phyloP scores from a whole-genome alignment of 1,140 invertebrate genomes.

The Drosophila grimshawi region DNA sequence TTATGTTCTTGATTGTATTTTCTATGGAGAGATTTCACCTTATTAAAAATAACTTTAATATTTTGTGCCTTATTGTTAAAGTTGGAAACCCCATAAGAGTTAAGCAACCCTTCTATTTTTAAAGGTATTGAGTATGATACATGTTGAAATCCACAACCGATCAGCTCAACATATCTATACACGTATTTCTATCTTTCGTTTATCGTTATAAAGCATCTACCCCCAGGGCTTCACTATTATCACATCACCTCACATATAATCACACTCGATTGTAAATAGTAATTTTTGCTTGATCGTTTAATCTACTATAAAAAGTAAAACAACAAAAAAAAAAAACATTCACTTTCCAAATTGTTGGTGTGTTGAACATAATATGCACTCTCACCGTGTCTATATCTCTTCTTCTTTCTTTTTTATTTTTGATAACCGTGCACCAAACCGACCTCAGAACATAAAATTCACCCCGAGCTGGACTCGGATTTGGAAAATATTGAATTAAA shows the following conservation, averaged over 20 bases:
- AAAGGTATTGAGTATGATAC: constrained; percentile 10
- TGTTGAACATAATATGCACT: constrained; percentile 72
- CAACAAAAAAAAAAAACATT: not conserved
- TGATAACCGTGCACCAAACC: constrained; percentile 78
- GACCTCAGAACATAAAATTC: constrained; percentile 81
- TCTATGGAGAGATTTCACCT: constrained; percentile 78
- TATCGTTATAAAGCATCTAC: not conserved
- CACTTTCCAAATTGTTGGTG: constrained; percentile 48
- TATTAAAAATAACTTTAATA: constrained; percentile 36
- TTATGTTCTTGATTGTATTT: constrained; percentile 43
- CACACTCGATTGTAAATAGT: constrained; percentile 55
- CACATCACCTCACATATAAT: constrained; percentile 5
- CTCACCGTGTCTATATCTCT: constrained; percentile 79
- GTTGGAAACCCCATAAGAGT: not conserved
- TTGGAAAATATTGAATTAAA: constrained; percentile 83
- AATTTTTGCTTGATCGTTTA: constrained; percentile 59
- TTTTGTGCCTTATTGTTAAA: constrained; percentile 40
- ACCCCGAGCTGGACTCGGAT: constrained; percentile 81
- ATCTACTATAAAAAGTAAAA: constrained; percentile 11
- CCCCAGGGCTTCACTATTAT: not conserved
- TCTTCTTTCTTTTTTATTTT: constrained; percentile 76
- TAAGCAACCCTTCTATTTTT: not conserved
- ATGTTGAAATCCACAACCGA: constrained; percentile 29
- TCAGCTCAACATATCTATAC: not conserved
- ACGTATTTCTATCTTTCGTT: too few species aligned